Conservation (phyloP, 1,140 invertebrate species). For the Zaprionus gabonicus region DNA sequence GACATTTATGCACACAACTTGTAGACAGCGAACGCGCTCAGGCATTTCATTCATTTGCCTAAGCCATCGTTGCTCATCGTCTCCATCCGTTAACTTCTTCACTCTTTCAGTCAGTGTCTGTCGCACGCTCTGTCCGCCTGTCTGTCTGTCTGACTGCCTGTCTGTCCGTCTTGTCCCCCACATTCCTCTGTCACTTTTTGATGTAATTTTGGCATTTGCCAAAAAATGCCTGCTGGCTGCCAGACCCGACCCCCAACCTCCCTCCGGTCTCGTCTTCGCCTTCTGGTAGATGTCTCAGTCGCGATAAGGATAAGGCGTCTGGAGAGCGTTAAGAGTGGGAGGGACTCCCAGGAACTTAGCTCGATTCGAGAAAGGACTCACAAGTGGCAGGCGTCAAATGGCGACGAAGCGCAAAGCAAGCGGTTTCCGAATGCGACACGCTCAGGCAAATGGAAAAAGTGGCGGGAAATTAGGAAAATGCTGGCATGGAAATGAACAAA, state of each 20-base stretch:
- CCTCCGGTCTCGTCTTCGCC: too few relatives aligned
- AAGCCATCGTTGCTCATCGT: conserved; percentile 20
- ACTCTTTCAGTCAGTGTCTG: conserved; percentile 28
- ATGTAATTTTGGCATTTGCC: conserved; percentile 81
- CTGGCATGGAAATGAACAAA: conserved; percentile 46
- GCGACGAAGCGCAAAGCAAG: conserved; percentile 36
- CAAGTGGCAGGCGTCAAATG: conserved; percentile 46
- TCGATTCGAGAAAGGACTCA: conserved; percentile 12
- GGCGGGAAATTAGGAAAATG: conserved; percentile 72
- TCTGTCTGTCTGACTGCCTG: conserved; percentile 1
- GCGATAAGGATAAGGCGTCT: conserved; percentile 51
- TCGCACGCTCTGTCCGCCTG: not conserved
- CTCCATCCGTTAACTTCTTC: conserved; percentile 44
- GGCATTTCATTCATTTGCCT: conserved; percentile 40
- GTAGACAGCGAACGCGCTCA: conserved; percentile 26
- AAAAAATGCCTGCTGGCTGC: conserved; percentile 62
- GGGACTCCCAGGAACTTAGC: not conserved
- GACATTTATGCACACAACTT: conserved; percentile 59
- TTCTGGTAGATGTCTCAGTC: conserved; percentile 63
- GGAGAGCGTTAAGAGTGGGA: conserved; percentile 11
- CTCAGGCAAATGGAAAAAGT: conserved; percentile 69
- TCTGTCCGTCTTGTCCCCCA: not conserved
- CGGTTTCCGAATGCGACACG: conserved; percentile 62
- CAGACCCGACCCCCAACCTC: not conserved
- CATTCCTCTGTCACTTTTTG: conserved; percentile 73